Conservation (phyloP, 2,113 vertebrate genomes). For the Alces alces region DNA sequence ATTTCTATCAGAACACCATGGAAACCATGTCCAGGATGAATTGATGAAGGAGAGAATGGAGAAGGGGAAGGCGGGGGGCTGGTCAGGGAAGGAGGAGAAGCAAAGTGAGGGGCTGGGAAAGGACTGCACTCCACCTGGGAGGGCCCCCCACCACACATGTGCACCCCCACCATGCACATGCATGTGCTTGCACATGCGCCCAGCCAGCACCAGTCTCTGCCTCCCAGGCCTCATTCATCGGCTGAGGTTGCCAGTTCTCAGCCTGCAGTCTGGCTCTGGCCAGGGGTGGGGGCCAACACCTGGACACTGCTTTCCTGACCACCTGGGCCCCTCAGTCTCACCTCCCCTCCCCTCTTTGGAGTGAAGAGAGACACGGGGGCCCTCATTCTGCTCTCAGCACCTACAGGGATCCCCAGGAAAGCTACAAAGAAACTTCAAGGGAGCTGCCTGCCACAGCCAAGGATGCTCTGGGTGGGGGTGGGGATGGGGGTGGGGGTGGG, state of each 20-base stretch:
- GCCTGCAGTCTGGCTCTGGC: background rate
- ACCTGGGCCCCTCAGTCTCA: background rate
- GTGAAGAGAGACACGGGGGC: background rate
- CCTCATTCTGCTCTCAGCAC: background rate
- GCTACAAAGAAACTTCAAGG: background rate
- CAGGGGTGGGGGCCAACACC: background rate
- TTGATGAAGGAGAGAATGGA: background rate
- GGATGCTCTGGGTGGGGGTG: no score
- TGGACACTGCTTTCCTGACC: background rate
- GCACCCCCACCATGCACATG: background rate
- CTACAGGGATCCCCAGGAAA: background rate
- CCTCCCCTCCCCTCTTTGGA: background rate
- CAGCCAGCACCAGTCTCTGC: background rate
- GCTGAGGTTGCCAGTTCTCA: background rate
- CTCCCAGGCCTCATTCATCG: rapidly evolving
- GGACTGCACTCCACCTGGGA: background rate
- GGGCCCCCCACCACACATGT: background rate
- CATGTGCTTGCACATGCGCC: rapidly evolving
- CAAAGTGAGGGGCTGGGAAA: background rate
- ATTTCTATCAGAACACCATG: constrained; percentile 42
- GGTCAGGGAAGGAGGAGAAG: no score
- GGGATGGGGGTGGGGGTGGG: no score
- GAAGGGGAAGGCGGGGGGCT: rapidly evolving
- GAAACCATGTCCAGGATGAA: constrained; percentile 37
- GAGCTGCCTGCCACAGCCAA: background rate